Conservation (phyloP, 2,797 vertebrate species). For the Argya squamiceps region DNA sequence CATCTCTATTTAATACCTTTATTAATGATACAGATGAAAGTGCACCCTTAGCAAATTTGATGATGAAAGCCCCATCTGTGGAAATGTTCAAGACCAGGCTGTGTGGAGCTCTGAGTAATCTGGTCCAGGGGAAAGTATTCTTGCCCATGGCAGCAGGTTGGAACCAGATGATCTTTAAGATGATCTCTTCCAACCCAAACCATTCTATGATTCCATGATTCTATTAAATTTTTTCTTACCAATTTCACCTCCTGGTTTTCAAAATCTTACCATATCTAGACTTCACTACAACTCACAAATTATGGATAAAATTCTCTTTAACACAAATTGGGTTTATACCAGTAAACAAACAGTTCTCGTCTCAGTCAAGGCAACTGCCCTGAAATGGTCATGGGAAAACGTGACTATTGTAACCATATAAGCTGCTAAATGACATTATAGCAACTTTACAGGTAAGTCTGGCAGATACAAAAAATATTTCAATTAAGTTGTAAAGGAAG, state of each 20-base stretch:
- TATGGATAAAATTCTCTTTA: neutral
- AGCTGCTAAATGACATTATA: neutral
- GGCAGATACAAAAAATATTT: neutral
- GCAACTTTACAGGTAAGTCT: neutral
- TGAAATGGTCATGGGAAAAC: neutral
- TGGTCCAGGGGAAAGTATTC: neutral
- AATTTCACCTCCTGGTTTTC: neutral
- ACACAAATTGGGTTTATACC: neutral
- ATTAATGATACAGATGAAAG: neutral
- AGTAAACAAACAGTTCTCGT: neutral
- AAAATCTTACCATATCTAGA: neutral
- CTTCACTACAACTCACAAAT: neutral
- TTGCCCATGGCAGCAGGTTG: neutral
- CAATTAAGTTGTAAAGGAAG: neutral
- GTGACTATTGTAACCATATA: neutral
- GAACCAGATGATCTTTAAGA: neutral
- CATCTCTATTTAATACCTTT: neutral
- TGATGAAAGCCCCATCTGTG: too few relatives aligned
- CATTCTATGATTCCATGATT: neutral
- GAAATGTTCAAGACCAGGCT: neutral
- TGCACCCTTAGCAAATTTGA: neutral
- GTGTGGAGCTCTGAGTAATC: neutral
- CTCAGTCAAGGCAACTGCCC: neutral
- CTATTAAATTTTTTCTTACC: neutral
- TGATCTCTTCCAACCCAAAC: neutral